Evolutionary conservation across 2,888 invertebrate genomes (phyloP).

Genomic region (Tortrix viridana): DNA sequence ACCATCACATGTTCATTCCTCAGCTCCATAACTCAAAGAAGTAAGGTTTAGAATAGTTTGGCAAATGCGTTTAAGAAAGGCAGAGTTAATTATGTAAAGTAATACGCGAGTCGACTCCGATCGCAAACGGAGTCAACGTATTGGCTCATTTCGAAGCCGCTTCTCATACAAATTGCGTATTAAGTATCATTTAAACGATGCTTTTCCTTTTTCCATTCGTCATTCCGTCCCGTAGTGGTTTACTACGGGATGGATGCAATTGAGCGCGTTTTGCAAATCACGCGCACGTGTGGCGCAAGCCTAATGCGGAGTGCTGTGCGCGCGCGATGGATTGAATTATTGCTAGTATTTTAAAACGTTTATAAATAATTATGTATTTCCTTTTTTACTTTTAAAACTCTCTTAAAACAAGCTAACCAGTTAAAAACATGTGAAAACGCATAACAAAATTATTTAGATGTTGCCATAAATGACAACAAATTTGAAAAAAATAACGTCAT

Average conservation of each 20-base stretch:
- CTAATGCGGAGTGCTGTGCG: constrained; percentile 47
- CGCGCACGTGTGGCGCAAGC: constrained; percentile 58
- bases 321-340: constrained; percentile 52
- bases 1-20: background rate
- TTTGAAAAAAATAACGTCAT: constrained; percentile 10
- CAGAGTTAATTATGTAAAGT: constrained; percentile 45
- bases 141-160: constrained; percentile 66
- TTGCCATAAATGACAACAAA: too few relatives aligned
- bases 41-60: constrained; percentile 4
- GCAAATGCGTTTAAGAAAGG: constrained; percentile 10
- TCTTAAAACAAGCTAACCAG: too few relatives aligned
- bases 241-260: constrained; percentile 73
- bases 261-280: constrained; percentile 71
- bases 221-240: constrained; percentile 67
- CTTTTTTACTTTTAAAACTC: too few relatives aligned
- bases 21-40: background rate
- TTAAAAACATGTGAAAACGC: too few relatives aligned
- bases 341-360: background rate
- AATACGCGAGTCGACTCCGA: constrained; percentile 66
- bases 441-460: too few relatives aligned
- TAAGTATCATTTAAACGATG: constrained; percentile 65
- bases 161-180: constrained; percentile 73
- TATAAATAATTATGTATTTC: too few relatives aligned
- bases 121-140: constrained; percentile 59
- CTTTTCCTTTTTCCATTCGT: constrained; percentile 79